A percentile compares a stretch with the other conserved stretches of the same genome.
These are phyloP conservation scores for Syngnathoides biaculeatus DNA, from an alignment of 2,113 vertebrate species.

Conservation along the genomic window DNA sequence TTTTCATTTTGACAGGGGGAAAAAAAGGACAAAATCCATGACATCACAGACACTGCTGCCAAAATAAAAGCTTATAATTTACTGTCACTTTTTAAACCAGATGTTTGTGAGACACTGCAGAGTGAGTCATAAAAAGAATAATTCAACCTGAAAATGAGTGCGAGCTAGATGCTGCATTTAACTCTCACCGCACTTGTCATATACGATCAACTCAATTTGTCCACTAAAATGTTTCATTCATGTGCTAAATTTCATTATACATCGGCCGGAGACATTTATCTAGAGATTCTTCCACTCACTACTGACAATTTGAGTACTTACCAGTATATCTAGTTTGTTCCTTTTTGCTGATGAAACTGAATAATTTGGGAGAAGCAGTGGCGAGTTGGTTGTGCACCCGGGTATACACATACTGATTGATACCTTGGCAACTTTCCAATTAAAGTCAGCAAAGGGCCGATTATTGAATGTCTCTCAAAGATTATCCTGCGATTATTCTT, in stretches of 20 bases:
- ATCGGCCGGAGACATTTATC: background rate
- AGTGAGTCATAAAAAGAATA: constrained; percentile 8
- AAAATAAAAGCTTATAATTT: constrained; percentile 44
- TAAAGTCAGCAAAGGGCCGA: too few species aligned
- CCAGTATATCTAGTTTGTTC: too few species aligned
- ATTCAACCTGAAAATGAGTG: constrained; percentile 8
- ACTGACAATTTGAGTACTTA: background rate
- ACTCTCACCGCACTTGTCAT: constrained; percentile 4
- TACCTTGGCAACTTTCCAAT: too few species aligned
- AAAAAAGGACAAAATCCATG: background rate
- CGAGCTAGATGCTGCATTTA: background rate
- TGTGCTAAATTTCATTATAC: background rate
- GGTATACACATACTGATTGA: too few species aligned
- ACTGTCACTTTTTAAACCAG: constrained; percentile 32
- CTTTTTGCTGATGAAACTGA: too few species aligned
- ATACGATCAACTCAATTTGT: constrained; percentile 1
- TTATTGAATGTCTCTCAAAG: too few species aligned
- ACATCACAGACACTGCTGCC: constrained; percentile 38
- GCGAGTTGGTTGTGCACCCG: too few species aligned
- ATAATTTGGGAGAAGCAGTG: too few species aligned
- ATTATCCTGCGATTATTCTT: too few species aligned
- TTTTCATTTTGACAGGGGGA: constrained; percentile 26
- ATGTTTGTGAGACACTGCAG: constrained; percentile 33
- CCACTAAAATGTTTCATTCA: background rate
- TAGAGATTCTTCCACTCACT: background rate